A percentile compares a stretch with the other conserved stretches of the same genome.
phyloP scores from a whole-genome alignment of 2,888 invertebrate species.

The Rhorus exstirpatorius region DNA sequence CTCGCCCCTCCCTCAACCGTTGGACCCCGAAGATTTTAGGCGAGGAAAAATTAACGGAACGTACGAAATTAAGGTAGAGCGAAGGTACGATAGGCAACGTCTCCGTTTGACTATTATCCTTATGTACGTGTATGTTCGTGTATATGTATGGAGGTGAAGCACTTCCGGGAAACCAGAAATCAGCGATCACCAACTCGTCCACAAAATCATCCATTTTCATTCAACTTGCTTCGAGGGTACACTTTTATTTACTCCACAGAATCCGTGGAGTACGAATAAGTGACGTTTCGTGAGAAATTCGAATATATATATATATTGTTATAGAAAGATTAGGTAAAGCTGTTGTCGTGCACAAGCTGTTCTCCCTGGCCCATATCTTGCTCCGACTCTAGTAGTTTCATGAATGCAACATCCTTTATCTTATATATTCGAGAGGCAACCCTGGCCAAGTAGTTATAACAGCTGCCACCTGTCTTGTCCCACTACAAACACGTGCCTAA shows the following conservation, averaged over 20 bases:
- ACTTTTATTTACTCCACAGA: background rate
- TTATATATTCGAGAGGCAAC: conserved; percentile 4
- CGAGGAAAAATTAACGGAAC: conserved; percentile 79
- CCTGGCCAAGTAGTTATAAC: conserved; percentile 30
- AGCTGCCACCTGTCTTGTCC: conserved; percentile 53
- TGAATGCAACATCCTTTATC: conserved; percentile 64
- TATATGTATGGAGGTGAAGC: conserved; percentile 24
- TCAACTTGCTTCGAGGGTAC: too few relatives aligned
- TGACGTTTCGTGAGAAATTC: conserved; percentile 28
- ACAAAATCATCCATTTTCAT: too few relatives aligned
- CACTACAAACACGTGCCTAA: conserved; percentile 53
- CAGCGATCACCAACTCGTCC: too few relatives aligned
- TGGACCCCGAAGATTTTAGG: too few relatives aligned
- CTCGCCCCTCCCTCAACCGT: too few relatives aligned
- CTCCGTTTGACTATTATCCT: background rate
- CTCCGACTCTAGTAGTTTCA: conserved; percentile 45
- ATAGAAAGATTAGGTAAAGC: conserved; percentile 79
- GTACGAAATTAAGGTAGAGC: conserved; percentile 79
- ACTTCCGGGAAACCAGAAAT: background rate
- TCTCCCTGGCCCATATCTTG: too few relatives aligned
- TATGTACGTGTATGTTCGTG: too few relatives aligned
- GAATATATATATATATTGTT: conserved; percentile 25
- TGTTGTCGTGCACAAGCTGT: conserved; percentile 76
- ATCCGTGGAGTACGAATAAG: conserved; percentile 33
- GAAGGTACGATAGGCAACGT: conserved; percentile 1